These are phyloP conservation scores for Synanthedon andrenaeformis DNA, from an alignment of 2,888 invertebrate genomes.

Conservation along the genomic window DNA sequence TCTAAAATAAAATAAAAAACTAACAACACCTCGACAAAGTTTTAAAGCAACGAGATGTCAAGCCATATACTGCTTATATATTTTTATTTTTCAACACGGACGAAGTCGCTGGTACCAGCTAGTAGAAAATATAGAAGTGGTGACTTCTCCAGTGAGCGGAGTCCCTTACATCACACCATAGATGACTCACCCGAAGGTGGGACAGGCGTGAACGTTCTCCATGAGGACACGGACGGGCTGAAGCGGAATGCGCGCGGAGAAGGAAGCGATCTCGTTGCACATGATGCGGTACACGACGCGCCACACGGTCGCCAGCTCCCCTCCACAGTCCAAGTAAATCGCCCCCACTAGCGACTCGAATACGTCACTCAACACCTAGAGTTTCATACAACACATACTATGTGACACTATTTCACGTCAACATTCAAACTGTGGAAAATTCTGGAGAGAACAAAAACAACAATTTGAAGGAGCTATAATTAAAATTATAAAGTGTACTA, in stretches of 20 bases:
- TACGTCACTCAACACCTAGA: slow-evolving; percentile 89
- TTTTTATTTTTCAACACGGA: too few relatives aligned
- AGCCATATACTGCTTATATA: too few relatives aligned
- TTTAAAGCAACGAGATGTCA: too few relatives aligned
- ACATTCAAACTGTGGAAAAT: too few relatives aligned
- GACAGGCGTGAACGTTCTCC: slow-evolving; percentile 84
- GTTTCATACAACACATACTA: neutral
- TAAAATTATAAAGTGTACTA: too few relatives aligned
- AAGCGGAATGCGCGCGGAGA: slow-evolving; percentile 85
- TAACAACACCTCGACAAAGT: too few relatives aligned
- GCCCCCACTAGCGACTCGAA: slow-evolving; percentile 94
- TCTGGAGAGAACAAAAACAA: too few relatives aligned
- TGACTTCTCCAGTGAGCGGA: neutral
- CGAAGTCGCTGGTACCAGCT: too few relatives aligned
- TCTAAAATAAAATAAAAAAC: too few relatives aligned
- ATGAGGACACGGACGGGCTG: slow-evolving; percentile 89
- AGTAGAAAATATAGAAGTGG: too few relatives aligned
- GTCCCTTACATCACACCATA: neutral
- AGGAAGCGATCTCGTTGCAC: slow-evolving; percentile 86
- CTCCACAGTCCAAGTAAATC: slow-evolving; percentile 86
- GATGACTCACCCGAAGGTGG: slow-evolving; percentile 76
- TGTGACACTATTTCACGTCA: neutral
- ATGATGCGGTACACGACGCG: slow-evolving; percentile 84
- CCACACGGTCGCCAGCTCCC: slow-evolving; percentile 82
- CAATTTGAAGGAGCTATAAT: too few relatives aligned